A percentile compares a stretch with the other conserved stretches of the same genome.
These are phyloP conservation scores for Bilobella aurantiaca DNA, from an alignment of 1,140 invertebrate genomes.

Conservation along the genomic window DNA sequence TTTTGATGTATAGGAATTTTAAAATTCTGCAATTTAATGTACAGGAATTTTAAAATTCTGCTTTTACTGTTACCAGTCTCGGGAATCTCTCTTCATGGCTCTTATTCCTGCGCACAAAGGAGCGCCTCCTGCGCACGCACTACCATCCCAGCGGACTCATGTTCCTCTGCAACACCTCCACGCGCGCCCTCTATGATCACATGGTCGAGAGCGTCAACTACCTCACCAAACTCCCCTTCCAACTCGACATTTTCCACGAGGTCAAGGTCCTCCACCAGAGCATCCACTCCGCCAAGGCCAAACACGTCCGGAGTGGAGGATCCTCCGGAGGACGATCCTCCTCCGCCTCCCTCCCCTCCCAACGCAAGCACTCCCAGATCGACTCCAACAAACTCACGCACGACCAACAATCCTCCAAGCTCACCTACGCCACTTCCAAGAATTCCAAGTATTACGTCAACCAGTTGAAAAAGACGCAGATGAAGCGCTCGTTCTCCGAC, in stretches of 20 bases:
- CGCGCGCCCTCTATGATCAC: slow-evolving; percentile 56
- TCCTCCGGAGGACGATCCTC: slow-evolving; percentile 37
- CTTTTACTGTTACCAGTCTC: slow-evolving; percentile 58
- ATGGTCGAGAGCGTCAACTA: slow-evolving; percentile 63
- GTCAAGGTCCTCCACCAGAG: slow-evolving; percentile 63
- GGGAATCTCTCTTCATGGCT: slow-evolving; percentile 74
- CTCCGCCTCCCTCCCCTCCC: slow-evolving; percentile 44
- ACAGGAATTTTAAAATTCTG: slow-evolving; percentile 4
- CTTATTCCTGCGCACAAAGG: slow-evolving; percentile 66
- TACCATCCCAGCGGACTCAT: slow-evolving; percentile 61
- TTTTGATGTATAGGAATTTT: neutral
- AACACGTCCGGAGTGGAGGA: slow-evolving; percentile 44
- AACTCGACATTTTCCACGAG: slow-evolving; percentile 68
- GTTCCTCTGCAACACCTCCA: slow-evolving; percentile 54
- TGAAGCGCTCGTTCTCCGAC: slow-evolving; percentile 31
- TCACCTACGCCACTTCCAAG: slow-evolving; percentile 27
- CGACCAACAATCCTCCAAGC: slow-evolving; percentile 6
- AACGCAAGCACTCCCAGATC: slow-evolving; percentile 45
- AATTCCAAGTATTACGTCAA: slow-evolving; percentile 32
- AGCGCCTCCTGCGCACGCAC: slow-evolving; percentile 68
- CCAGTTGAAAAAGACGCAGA: slow-evolving; percentile 30
- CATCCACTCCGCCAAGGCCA: slow-evolving; percentile 54
- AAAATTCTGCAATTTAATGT: neutral
- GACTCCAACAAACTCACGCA: slow-evolving; percentile 40
- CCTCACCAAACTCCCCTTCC: slow-evolving; percentile 57